phyloP scores from a whole-genome alignment of 1,140 invertebrate genomes.

The Magallana gigas region DNA sequence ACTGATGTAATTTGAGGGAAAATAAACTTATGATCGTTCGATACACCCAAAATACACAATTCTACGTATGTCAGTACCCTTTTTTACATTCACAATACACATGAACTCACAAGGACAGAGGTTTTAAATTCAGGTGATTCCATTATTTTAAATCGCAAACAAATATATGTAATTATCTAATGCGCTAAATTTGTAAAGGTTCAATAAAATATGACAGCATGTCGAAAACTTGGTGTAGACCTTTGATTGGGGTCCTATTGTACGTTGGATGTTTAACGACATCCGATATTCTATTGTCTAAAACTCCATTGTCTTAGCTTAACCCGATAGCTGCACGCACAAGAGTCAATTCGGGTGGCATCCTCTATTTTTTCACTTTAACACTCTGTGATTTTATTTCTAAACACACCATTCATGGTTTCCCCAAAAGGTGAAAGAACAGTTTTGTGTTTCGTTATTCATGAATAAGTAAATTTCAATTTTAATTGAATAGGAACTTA shows the following conservation, averaged over 20 bases:
- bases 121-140: not conserved
- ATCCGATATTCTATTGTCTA: not conserved
- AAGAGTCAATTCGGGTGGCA: not conserved
- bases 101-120: not conserved
- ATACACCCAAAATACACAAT: not conserved
- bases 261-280: not conserved
- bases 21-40: conserved; percentile 5
- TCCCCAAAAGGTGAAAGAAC: too few relatives aligned
- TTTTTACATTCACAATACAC: not conserved
- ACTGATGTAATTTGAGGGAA: conserved; percentile 14
- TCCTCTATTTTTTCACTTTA: too few relatives aligned
- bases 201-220: conserved; percentile 13
- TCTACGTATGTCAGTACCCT: not conserved
- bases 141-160: conserved; percentile 23
- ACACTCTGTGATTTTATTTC: too few relatives aligned
- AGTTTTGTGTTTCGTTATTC: too few relatives aligned
- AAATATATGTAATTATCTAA: not conserved
- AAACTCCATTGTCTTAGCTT: not conserved
- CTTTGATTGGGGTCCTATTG: conserved; percentile 18
- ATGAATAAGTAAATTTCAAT: too few relatives aligned
- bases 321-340: not conserved
- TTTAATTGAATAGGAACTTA: too few relatives aligned
- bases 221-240: not conserved
- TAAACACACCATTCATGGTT: too few relatives aligned
- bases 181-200: conserved; percentile 7